Evolutionary conservation across 2,113 vertebrate genomes (phyloP), one percentile per base, ranked within the genome.

Genomic region (Elaphurus davidianus): DNA sequence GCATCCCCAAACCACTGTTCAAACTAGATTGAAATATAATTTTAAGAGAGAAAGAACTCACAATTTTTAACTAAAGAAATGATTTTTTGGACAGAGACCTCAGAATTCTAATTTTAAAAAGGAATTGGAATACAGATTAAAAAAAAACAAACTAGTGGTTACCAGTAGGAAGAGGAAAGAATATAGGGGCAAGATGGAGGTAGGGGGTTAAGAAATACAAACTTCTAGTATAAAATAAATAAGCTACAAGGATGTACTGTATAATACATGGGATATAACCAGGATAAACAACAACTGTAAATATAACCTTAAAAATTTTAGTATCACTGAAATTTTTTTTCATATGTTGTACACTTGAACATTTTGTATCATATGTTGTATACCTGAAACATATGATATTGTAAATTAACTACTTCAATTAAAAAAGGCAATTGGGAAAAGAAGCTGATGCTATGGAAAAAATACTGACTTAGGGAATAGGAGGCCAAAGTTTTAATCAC

Each of bases 61-160:
- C 15, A 92, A 3, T 85, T 90, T 81, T 55, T 94, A 62, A 82
- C 33, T 86, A 11, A 11, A 76, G 23, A 52, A 78, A 27, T 81
- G 19, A 87, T 67, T 93, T 95, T 94, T 67, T 92, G 54, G 21
- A 36, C 76, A 92, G 52, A 86, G 25, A 67, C 8, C 25, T 89
- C 54, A 95, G 23, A 96, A 95, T 88, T 96, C 43, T 96, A 33
- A 82, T 88, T 97, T 96, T 59, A 30, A 52, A 92, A 92, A 36
- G 30, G n/a, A 4, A 45, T 71, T 81, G 10, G 47, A 36, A 83
- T 55, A 55, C 52, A 83, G 21, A 83, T 55, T 55, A 55, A 55
- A 83, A n/a, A n/a, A 83, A 81, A 54, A 83, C 21, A 83, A 54
- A 54, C 81, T 83, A 23, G 81, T 83, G 6, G 50, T 83, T 55